phyloP scores from a whole-genome alignment of 1,140 invertebrate genomes.

The Drosophila mauritiana region DNA sequence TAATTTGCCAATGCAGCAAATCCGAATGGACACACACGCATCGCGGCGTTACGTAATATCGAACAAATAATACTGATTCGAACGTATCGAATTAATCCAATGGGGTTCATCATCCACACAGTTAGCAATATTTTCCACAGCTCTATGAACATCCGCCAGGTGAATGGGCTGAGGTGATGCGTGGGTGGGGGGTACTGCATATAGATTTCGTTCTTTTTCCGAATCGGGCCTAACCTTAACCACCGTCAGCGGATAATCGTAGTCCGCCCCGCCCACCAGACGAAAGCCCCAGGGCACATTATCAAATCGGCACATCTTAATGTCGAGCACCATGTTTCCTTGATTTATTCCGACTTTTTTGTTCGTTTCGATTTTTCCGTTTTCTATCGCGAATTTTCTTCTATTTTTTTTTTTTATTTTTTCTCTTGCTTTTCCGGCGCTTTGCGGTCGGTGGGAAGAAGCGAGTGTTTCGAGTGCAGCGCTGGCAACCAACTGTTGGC shows the following conservation, averaged over 20 bases:
- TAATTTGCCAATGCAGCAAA: slow-evolving; percentile 70
- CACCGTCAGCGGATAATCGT: slow-evolving; percentile 91
- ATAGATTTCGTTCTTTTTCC: not conserved
- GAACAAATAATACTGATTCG: slow-evolving; percentile 1
- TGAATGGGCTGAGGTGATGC: slow-evolving; percentile 34
- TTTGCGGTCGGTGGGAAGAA: not conserved
- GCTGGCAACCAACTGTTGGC: slow-evolving; percentile 75
- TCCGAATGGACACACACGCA: slow-evolving; percentile 39
- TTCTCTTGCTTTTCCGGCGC: slow-evolving; percentile 16
- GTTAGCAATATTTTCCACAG: not conserved
- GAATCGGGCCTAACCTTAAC: slow-evolving; percentile 88
- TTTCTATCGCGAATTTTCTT: not conserved
- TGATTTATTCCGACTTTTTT: slow-evolving; percentile 16
- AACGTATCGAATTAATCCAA: slow-evolving; percentile 17
- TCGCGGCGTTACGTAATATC: slow-evolving; percentile 49
- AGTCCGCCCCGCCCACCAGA: slow-evolving; percentile 93
- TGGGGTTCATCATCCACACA: not conserved
- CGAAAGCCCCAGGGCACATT: slow-evolving; percentile 94
- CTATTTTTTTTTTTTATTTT: not conserved
- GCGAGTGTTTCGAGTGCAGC: slow-evolving; percentile 35
- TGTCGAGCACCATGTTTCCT: slow-evolving; percentile 85
- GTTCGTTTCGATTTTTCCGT: not conserved
- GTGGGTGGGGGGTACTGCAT: not conserved
- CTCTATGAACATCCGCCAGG: slow-evolving; percentile 1
- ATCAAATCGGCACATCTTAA: slow-evolving; percentile 88